A percentile compares a stretch with the other conserved stretches of the same genome.
Evolutionary conservation across 2,113 vertebrate genomes (phyloP).

Genomic region (Anthoscopus minutus): DNA sequence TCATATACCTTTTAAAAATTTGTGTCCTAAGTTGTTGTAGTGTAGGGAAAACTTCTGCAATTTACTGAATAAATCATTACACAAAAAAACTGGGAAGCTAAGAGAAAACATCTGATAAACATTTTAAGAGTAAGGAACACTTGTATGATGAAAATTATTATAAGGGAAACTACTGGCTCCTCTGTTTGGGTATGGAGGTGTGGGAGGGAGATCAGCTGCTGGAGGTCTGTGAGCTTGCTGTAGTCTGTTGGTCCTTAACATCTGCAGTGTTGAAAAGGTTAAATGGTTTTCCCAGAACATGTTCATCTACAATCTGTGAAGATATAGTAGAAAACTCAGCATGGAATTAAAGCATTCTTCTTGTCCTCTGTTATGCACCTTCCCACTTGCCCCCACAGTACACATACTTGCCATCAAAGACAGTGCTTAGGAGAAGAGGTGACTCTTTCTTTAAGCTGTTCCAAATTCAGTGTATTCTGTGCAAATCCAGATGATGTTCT

Average conservation of each 20-base stretch:
- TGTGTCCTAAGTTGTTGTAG: rapidly evolving
- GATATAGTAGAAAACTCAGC: not conserved
- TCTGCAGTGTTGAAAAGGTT: not conserved
- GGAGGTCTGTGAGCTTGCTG: not conserved
- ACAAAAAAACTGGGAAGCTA: not conserved
- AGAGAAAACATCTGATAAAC: not conserved
- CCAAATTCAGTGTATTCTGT: not conserved
- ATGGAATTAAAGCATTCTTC: not conserved
- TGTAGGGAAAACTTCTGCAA: not conserved
- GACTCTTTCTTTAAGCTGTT: not conserved
- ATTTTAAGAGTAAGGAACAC: not conserved
- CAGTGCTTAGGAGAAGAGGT: not conserved
- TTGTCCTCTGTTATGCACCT: not conserved
- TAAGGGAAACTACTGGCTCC: not conserved
- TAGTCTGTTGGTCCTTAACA: not conserved
- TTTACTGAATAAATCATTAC: not conserved
- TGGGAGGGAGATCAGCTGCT: not conserved
- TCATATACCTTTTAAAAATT: not conserved
- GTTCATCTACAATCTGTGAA: not conserved
- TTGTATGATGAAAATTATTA: not conserved
- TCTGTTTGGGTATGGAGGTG: not conserved
- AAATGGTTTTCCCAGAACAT: not conserved
- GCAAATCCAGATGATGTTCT: not conserved
- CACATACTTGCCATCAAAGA: rapidly evolving
- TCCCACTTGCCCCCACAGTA: not conserved